Evolutionary conservation across 2,888 invertebrate genomes (phyloP).

Genomic region (Dolichomitus sp.): DNA sequence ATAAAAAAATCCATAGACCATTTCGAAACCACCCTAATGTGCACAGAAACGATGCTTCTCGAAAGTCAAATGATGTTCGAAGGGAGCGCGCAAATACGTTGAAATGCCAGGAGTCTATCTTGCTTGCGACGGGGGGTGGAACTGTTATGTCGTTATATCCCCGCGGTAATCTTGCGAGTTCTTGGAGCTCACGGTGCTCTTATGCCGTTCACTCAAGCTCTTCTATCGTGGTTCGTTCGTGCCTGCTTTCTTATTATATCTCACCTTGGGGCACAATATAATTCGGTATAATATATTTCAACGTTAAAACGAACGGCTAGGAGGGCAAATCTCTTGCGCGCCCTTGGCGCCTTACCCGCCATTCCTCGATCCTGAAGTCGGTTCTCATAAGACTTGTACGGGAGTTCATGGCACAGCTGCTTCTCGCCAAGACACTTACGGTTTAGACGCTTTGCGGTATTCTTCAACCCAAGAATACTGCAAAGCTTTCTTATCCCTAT

Average conservation of each 20-base stretch:
- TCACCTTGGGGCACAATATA: constrained; percentile 56
- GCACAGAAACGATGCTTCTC: neutral
- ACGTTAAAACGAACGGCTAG: constrained; percentile 48
- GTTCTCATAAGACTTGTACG: neutral
- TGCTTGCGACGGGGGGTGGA: neutral
- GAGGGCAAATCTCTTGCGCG: constrained; percentile 54
- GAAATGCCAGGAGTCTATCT: neutral
- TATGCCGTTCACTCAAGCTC: neutral
- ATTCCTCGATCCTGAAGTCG: constrained; percentile 2
- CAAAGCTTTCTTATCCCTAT: neutral
- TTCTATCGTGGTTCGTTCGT: constrained; percentile 13
- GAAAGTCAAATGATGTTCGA: neutral
- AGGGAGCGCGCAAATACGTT: neutral
- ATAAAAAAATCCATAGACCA: too few species aligned
- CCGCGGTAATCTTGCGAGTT: constrained; percentile 9
- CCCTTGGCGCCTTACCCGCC: neutral
- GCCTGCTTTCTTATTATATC: constrained; percentile 51
- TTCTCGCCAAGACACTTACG: neutral
- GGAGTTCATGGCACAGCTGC: neutral
- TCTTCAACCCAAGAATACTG: neutral
- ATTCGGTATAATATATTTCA: constrained; percentile 59
- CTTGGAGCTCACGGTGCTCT: constrained; percentile 1
- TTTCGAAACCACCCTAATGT: too few species aligned
- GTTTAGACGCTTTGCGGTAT: neutral
- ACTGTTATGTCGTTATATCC: constrained; percentile 10